Percentiles rank a stretch among this genome's conserved stretches.
These are phyloP conservation scores for Hippocampus comes DNA, from an alignment of 2,113 vertebrate genomes.

Conservation along the genomic window DNA sequence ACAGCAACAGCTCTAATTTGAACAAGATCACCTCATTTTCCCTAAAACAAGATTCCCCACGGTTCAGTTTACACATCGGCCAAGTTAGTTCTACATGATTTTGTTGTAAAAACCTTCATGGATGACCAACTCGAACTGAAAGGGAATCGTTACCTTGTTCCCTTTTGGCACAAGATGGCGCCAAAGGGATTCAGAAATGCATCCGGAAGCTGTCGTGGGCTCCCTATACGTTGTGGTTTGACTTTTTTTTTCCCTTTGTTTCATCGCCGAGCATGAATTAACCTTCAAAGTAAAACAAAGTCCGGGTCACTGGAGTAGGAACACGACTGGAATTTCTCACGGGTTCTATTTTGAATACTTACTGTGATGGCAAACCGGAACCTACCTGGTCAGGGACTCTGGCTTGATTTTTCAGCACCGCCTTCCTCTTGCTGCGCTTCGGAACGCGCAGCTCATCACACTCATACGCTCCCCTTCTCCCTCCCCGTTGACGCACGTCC, in stretches of 20 bases:
- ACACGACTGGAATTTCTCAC: not conserved
- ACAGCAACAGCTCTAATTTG: not conserved
- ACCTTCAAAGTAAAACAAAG: not conserved
- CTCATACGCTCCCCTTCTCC: not conserved
- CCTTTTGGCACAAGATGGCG: not conserved
- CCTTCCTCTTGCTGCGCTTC: slow-evolving; percentile 25
- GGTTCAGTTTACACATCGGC: not conserved
- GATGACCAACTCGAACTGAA: not conserved
- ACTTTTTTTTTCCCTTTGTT: not conserved
- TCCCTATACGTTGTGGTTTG: not conserved
- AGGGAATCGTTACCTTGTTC: not conserved
- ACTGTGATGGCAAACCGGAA: slow-evolving; percentile 10
- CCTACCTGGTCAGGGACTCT: not conserved
- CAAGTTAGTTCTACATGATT: not conserved
- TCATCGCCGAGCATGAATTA: not conserved
- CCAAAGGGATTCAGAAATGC: not conserved
- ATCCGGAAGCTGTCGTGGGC: not conserved
- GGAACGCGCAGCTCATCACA: slow-evolving; percentile 12
- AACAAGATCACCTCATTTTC: not conserved
- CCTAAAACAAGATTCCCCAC: not conserved
- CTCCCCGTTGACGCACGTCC: not conserved
- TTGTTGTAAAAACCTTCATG: not conserved
- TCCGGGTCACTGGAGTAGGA: not conserved
- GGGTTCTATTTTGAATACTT: not conserved
- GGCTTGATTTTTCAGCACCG: slow-evolving; percentile 19